Percentiles rank a stretch among this genome's conserved stretches.
Evolutionary conservation across 2,113 vertebrate genomes (phyloP).

Genomic region (Channa maculata): DNA sequence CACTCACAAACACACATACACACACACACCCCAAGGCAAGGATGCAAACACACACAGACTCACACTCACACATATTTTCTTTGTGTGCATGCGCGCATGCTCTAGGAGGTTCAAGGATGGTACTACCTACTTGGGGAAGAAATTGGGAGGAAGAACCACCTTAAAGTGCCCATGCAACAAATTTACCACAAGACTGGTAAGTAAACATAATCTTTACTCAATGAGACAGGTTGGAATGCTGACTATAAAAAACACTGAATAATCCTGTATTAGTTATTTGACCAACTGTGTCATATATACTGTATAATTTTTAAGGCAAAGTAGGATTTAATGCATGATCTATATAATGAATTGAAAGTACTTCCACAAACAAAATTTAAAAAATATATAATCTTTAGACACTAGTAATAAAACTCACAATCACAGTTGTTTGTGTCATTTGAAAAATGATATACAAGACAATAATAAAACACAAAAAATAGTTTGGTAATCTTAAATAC

Average conservation of each 20-base stretch:
- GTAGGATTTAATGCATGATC: too few relatives aligned
- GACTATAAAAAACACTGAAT: neutral
- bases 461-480: too few relatives aligned
- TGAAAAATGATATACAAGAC: too few relatives aligned
- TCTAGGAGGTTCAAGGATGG: slow-evolving; percentile 90
- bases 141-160: slow-evolving; percentile 90
- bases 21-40: neutral
- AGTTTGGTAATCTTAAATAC: too few relatives aligned
- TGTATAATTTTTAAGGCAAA: too few relatives aligned
- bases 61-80: slow-evolving; percentile 2
- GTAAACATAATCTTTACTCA: slow-evolving; percentile 6
- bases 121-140: slow-evolving; percentile 90
- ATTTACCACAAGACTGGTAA: slow-evolving; percentile 67
- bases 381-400: neutral
- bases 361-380: neutral
- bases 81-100: slow-evolving; percentile 44
- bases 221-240: neutral
- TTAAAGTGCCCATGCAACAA: slow-evolving; percentile 85
- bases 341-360: too few relatives aligned
- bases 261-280: too few relatives aligned
- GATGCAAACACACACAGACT: neutral
- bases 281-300: too few relatives aligned
- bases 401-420: neutral
- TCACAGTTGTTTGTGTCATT: too few relatives aligned
- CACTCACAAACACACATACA: neutral